Evolutionary conservation across 2,113 vertebrate species (phyloP).

Genomic region (Phoxinus phoxinus): DNA sequence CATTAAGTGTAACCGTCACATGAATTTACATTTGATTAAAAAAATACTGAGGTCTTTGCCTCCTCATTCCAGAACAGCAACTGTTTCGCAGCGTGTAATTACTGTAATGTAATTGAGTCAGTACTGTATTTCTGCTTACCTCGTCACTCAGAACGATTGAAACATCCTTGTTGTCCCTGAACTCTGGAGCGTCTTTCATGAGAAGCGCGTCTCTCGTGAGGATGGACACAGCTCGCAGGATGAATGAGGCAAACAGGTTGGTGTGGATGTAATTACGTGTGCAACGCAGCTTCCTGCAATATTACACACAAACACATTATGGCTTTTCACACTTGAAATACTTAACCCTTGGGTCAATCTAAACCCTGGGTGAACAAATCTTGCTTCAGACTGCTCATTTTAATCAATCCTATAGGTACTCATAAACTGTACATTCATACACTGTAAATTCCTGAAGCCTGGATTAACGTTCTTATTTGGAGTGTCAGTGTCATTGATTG

Average conservation of each 20-base stretch:
- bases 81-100: too few species aligned
- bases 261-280: slow-evolving; percentile 88
- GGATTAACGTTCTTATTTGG: too few species aligned
- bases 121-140: slow-evolving; percentile 55
- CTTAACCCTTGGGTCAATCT: too few species aligned
- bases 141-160: slow-evolving; percentile 53
- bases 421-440: too few species aligned
- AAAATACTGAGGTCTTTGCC: background rate
- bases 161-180: slow-evolving; percentile 61
- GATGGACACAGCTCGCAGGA: slow-evolving; percentile 85
- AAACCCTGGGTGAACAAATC: too few species aligned
- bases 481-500: too few species aligned
- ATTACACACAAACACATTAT: slow-evolving; percentile 7
- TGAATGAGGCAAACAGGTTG: slow-evolving; percentile 89
- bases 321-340: too few species aligned
- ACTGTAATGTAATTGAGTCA: background rate
- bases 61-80: background rate
- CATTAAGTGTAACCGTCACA: background rate
- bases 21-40: background rate
- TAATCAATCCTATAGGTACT: too few species aligned
- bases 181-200: slow-evolving; percentile 44
- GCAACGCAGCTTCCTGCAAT: slow-evolving; percentile 84
- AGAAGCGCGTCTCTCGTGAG: slow-evolving; percentile 85
- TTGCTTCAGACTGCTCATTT: too few species aligned
- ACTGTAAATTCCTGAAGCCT: too few species aligned